Conservation (phyloP, 2,113 vertebrate species). For the Labeo catla region DNA sequence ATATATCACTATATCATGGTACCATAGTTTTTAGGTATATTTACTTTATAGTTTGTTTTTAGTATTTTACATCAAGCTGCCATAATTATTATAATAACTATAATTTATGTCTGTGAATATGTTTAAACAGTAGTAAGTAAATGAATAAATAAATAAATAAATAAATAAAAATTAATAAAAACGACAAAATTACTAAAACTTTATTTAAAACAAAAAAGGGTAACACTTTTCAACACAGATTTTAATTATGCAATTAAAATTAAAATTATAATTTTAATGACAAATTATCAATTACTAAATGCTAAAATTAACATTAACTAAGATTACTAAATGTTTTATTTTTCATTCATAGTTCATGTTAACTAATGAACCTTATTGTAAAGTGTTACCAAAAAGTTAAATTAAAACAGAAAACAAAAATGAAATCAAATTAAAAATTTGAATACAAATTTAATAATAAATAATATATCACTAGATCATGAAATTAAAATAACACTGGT, state of each 20-base stretch:
- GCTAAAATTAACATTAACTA: no score
- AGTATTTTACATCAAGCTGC: not conserved
- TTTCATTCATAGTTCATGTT: no score
- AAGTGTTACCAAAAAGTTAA: not conserved
- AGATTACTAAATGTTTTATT: no score
- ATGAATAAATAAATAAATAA: no score
- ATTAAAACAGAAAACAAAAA: not conserved
- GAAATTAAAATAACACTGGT: not conserved
- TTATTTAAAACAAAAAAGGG: not conserved
- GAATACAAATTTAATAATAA: not conserved
- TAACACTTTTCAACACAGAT: no score
- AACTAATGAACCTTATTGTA: no score
- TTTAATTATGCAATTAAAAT: no score
- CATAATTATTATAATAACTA: not conserved
- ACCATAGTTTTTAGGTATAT: not conserved
- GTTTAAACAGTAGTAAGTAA: no score
- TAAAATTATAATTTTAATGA: no score
- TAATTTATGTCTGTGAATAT: not conserved
- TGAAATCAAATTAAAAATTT: not conserved
- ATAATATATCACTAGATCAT: not conserved
- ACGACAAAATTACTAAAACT: not conserved
- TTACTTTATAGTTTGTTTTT: not conserved
- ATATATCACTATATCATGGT: not conserved
- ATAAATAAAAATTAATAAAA: not conserved
- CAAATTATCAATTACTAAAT: no score